Evolutionary conservation across 2,797 vertebrate genomes (phyloP).

Genomic region (Pantherophis vulpinus): DNA sequence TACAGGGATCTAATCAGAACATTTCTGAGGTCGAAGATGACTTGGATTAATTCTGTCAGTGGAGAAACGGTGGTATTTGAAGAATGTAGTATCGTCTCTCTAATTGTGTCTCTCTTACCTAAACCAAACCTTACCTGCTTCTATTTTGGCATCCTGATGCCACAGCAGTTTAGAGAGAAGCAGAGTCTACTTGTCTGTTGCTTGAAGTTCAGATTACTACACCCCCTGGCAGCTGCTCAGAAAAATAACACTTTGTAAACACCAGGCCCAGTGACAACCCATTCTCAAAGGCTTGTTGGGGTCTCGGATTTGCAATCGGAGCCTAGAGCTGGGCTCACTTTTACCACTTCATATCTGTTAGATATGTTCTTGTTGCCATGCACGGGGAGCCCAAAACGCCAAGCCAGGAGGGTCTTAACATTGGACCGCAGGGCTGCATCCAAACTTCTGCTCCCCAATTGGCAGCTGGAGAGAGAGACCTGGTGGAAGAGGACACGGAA

Average conservation of each 20-base stretch:
- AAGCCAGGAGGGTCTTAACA: accelerated
- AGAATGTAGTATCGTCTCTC: too few species aligned
- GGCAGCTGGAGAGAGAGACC: background rate
- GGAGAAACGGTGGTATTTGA: background rate
- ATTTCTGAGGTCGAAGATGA: background rate
- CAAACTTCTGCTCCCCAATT: accelerated
- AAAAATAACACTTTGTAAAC: background rate
- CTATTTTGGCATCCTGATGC: too few species aligned
- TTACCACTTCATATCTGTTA: accelerated
- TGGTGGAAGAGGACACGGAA: accelerated
- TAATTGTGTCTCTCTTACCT: accelerated
- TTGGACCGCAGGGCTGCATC: background rate
- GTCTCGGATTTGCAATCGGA: background rate
- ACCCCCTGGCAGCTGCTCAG: accelerated
- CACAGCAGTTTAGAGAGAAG: accelerated
- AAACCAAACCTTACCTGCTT: background rate
- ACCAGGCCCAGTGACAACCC: accelerated
- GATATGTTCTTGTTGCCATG: accelerated
- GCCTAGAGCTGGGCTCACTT: background rate
- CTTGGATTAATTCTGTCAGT: background rate
- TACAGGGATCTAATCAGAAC: too few species aligned
- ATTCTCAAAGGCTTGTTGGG: accelerated
- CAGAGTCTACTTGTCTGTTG: background rate
- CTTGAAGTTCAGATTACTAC: accelerated
- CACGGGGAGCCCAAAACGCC: accelerated